Evolutionary conservation across 35 echinoderm and acorn worm genomes (phyloP).

Genomic region (Apostichopus californicus): DNA sequence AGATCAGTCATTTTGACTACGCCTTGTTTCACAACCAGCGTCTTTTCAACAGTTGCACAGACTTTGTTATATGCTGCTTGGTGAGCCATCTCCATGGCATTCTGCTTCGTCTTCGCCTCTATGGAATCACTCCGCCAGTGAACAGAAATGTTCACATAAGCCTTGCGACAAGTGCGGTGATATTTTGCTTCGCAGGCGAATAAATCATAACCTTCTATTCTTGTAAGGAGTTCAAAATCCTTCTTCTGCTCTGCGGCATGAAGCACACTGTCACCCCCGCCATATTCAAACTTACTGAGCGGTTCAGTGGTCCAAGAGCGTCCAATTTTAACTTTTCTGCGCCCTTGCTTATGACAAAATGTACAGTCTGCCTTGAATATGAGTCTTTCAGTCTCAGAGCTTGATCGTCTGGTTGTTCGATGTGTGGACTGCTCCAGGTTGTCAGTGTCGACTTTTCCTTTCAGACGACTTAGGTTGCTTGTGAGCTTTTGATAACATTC

Average conservation of each 20-base stretch:
- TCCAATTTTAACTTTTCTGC: slow-evolving; percentile 19
- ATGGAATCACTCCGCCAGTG: slow-evolving; percentile 2
- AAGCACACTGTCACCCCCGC: slow-evolving; percentile 28
- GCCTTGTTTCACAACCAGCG: slow-evolving; percentile 6
- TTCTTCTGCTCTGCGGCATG: slow-evolving; percentile 20
- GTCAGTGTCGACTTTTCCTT: neutral
- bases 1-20: slow-evolving; percentile 4
- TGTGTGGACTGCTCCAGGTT: slow-evolving; percentile 4
- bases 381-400: neutral
- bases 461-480: neutral
- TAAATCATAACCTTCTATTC: slow-evolving; percentile 44
- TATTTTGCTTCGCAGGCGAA: slow-evolving; percentile 63
- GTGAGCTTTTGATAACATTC: neutral
- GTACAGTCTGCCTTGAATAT: slow-evolving; percentile 41
- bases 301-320: slow-evolving; percentile 23
- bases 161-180: slow-evolving; percentile 32
- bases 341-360: slow-evolving; percentile 1
- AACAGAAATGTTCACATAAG: slow-evolving; percentile 1
- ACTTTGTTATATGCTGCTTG: slow-evolving; percentile 36
- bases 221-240: slow-evolving; percentile 8
- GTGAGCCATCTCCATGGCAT: slow-evolving; percentile 26
- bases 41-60: slow-evolving; percentile 30
- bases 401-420: neutral
- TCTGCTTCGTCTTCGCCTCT: neutral
- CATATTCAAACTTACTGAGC: slow-evolving; percentile 23